Percentiles rank a stretch among this genome's conserved stretches.
Evolutionary conservation across 2,113 vertebrate genomes (phyloP).

Genomic region (Falcunculus frontatus): DNA sequence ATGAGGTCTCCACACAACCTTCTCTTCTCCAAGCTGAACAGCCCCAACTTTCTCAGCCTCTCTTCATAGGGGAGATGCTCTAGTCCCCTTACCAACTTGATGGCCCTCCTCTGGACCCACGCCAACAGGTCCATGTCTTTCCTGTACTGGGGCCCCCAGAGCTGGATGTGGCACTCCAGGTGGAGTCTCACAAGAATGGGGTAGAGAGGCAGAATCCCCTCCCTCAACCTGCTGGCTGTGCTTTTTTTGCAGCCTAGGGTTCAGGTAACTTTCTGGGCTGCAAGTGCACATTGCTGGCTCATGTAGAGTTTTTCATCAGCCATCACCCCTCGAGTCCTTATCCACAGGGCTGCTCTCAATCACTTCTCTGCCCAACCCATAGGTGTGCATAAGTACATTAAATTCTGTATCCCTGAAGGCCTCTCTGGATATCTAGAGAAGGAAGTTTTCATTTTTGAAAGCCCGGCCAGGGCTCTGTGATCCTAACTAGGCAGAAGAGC

Average conservation of each 20-base stretch:
- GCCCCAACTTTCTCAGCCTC: background rate
- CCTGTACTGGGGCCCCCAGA: too few relatives aligned
- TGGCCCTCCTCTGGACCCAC: background rate
- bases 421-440: background rate
- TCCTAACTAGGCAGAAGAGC: background rate
- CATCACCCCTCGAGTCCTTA: background rate
- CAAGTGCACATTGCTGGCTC: background rate
- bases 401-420: background rate
- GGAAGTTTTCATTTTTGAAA: background rate
- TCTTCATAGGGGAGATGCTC: background rate
- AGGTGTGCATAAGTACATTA: background rate
- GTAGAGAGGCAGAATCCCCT: background rate
- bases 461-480: background rate
- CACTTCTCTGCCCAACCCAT: background rate
- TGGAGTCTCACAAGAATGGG: background rate
- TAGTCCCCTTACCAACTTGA: background rate
- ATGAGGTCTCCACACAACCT: background rate
- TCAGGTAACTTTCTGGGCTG: background rate
- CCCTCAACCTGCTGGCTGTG: accelerated
- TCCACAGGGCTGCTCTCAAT: accelerated
- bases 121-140: background rate
- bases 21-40: background rate
- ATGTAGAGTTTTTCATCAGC: accelerated
- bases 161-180: background rate
- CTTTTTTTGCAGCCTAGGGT: background rate